Evolutionary conservation across 2,113 vertebrate genomes (phyloP), one percentile per base, ranked within the genome.

Genomic region (Gadus macrocephalus): DNA sequence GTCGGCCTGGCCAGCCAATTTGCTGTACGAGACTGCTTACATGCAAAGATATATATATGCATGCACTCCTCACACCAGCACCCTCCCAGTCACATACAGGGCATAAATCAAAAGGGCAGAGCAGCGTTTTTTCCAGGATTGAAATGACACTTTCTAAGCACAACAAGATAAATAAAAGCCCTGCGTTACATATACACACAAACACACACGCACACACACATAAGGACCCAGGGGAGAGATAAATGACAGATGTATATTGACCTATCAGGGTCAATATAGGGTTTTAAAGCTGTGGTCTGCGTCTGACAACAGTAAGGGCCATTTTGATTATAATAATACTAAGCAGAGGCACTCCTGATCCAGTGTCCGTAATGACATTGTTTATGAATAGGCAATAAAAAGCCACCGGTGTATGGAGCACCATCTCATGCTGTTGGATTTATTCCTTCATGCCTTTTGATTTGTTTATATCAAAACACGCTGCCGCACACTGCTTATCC

Each of bases 31-130:
- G 75, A 59, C 66, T n/a, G 64, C 79, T 85, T 81, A 84, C 81
- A 81, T 70, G 69, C 76, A 81, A 72, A 78, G 82, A 85, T 84
- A 73, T 49, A 49, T 49, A 49, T 83, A 87, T 85, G 79, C 72
- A 72, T 69, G 73, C 81, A 78, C 83, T 84, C 85, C 73, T 77
- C 70, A 58, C 80, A 81, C 64, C 60, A 68, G 76, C 49, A 66
- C 76, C 72, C 72, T 75, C 68, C 78, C 60, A 69, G 76, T 75
- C 81, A 80, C 65, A 73, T 25, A 25, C 62, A 17, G 66, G 76
- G 72, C 31, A 81, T 86, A 86, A 88, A 89, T 86, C 85, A 87
- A 22, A 77, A 58, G 38, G 56, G 75, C 68, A 67, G 71, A 17
- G 25, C 42, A 12, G 75, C 73, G 69, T 35, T 70, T 76, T 73